Base-by-base conservation (phyloP, 2,888 invertebrate genomes). In the Herminia tarsipennalis region DNA sequence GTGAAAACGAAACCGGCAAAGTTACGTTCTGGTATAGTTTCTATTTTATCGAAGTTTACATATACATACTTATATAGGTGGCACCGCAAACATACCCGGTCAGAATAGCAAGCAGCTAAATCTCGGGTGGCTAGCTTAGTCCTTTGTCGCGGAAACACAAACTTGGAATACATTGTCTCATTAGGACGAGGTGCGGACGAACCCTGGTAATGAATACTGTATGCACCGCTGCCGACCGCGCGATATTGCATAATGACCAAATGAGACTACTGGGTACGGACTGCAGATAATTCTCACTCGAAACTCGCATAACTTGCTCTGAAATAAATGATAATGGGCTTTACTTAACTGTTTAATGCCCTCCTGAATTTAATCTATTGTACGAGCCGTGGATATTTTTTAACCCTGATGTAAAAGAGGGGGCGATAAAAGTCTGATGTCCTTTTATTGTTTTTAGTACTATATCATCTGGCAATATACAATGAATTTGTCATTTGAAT, bases 151-250 rank as follows among this genome's bases (percentile, higher is more conserved):
- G 46, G 58, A 63, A 70, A 70, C 51, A 70, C 73, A 78, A 74
- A 77, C 78, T 66, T 58, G 49, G 68, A 57, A 69, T 66, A 66
- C 69, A 66, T 66, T 69, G 49, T 48, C 62, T 83, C 80, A 84
- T 86, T 86, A 83, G 74, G 61, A 74, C 38, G 14, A 18, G 34
- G 34, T 17, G 24, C 25, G 29, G 22, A 24, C 60, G 21, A 59
- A 61, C 66, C 59, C 36, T 66, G 49, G 54, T 70, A 71, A 79
- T 83, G 78, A 81, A 84, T 81, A 79, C 73, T 76, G 73, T 72
- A 83, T 81, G 81, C 71, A 51, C 16, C 14, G 29, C 59, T 48
- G 44, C 38, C 40, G 44, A 66, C 59, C 56, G 52, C 49, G 47
- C 47, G 51, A 49, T 68, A 62, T 63, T 70, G 73, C 73, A 77